Conservation (phyloP, 2,888 invertebrate species). For the Melanargia galathea region DNA sequence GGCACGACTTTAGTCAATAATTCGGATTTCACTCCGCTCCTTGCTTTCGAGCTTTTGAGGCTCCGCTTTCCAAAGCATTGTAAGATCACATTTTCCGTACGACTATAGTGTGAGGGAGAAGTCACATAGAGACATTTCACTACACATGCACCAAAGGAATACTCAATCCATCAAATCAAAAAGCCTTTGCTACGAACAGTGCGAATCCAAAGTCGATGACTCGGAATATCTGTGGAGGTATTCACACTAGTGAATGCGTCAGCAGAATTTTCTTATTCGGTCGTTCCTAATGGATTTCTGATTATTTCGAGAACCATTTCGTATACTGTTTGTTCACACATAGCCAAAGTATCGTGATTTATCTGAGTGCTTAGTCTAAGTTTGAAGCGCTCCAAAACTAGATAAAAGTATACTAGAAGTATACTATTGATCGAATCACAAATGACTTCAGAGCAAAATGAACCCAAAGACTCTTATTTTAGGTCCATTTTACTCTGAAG, state of each 20-base stretch:
- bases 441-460: too few relatives aligned
- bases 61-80: too few relatives aligned
- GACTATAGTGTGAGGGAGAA: background rate
- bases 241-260: conserved; percentile 23
- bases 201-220: conserved; percentile 16
- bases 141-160: conserved; percentile 7
- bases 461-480: too few relatives aligned
- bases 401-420: too few relatives aligned
- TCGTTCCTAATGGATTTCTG: conserved; percentile 19
- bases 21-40: too few relatives aligned
- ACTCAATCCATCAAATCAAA: conserved; percentile 11
- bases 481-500: too few relatives aligned
- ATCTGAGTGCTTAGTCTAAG: too few relatives aligned
- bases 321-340: conserved; percentile 4
- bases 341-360: background rate
- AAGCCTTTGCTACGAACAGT: background rate
- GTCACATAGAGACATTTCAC: background rate
- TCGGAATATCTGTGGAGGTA: conserved; percentile 14
- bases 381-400: too few relatives aligned
- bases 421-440: too few relatives aligned
- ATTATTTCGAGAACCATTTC: conserved; percentile 16
- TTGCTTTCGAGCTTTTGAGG: too few relatives aligned
- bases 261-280: conserved; percentile 22
- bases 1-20: too few relatives aligned
- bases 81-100: background rate